Conservation (phyloP, 2,888 invertebrate species). For the Epirrhoe alternata region DNA sequence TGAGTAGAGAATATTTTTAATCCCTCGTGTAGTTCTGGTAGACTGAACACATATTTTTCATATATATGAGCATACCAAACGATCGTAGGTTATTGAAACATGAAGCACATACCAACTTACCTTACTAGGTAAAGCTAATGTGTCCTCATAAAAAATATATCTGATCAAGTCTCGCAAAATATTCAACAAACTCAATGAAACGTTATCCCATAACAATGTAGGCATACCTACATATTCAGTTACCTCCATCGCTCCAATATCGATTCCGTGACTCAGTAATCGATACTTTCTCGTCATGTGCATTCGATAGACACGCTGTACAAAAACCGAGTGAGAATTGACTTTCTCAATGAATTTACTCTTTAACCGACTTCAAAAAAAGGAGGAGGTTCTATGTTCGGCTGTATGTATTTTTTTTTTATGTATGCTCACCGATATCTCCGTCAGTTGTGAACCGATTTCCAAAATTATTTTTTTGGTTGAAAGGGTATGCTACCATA, state of each 20-base stretch:
- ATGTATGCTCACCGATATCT: too few relatives aligned
- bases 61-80: background rate
- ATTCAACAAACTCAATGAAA: constrained; percentile 3
- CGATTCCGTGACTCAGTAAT: constrained; percentile 34
- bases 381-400: too few relatives aligned
- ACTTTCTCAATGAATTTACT: background rate
- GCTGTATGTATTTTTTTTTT: too few relatives aligned
- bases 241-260: constrained; percentile 30
- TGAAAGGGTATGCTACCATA: too few relatives aligned
- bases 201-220: constrained; percentile 12
- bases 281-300: constrained; percentile 24
- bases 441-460: too few relatives aligned
- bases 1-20: background rate
- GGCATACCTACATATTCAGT: constrained; percentile 14
- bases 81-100: background rate
- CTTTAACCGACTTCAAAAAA: background rate
- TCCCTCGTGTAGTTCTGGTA: background rate
- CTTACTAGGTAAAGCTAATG: too few relatives aligned
- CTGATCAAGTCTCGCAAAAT: constrained; percentile 3
- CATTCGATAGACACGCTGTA: constrained; percentile 3
- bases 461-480: too few relatives aligned
- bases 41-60: background rate
- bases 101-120: too few relatives aligned
- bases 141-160: background rate
- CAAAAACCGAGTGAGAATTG: background rate